Base-by-base conservation (phyloP, 2,113 vertebrate genomes). In the Silurus meridionalis region DNA sequence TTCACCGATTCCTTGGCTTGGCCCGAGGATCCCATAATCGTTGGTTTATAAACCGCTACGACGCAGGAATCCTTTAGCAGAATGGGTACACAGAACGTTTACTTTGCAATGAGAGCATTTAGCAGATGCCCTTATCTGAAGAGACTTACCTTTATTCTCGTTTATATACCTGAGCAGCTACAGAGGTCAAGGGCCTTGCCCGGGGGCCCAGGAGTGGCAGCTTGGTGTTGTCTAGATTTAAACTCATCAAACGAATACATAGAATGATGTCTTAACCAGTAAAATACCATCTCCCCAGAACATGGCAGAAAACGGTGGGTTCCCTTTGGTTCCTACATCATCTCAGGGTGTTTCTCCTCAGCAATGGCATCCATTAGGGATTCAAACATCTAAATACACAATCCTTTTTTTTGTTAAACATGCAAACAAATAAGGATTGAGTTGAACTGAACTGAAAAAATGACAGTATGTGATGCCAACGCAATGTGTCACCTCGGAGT, bases 401-500 rank as follows among this genome's bases (percentile, higher is more conserved):
- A 52, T 17, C 28, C n/a, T 17, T n/a, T 9, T 57, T 46, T 6
- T 60, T 3, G 25, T 80, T 80, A 46, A 80, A 61, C 15, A 19
- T 9, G 5, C 17, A 46, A 6, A 46, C 28, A 61, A 61, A 80
- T 80, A 10, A 19, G 19, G 37, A 21, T 60, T 21, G 28, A 17
- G 60, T 60, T 46, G 25, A 37, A 60, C 55, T 6, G 15, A 60
- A 46, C 60, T 46, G 23, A 78, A 89, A 79, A 81, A 77, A 84
- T 74, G 17, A 55, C 19, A 13, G 11, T 8, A 0, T 60, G 14
- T 57, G 37, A 58, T 72, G 48, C 82, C 74, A 69, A 28, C 64
- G 55, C 23, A 23, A n/a, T 71, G 57, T 86, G 81, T 88, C 84
- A 86, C 74, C 87, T 83, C 75, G 37, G 77, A 79, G 71, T 64